Base-by-base conservation (phyloP, 1,140 invertebrate genomes). In the Drosophila baimaii region DNA sequence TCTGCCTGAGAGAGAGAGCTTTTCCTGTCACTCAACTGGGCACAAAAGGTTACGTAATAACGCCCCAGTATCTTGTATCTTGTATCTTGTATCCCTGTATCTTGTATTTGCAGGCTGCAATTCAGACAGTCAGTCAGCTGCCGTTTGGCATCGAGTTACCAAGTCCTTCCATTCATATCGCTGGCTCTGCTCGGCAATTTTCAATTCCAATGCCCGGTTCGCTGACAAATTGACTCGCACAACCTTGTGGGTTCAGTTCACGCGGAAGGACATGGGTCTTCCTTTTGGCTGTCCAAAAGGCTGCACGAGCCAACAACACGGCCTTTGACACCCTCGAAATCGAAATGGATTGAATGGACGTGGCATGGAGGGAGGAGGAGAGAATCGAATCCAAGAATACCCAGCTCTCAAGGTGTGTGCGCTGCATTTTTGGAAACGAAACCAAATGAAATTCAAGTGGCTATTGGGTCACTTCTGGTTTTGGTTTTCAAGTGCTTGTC, bases 361-460 rank as follows among this genome's bases (percentile, higher is more conserved):
- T 10, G 21, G 31, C 21, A 51, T 31, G 29, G 25, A 13, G 13
- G 37, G 52, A 37, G 65, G 35, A 41, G 57, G 54, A 56, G 35
- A 66, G n/a, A n/a, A n/a, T n/a, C n/a, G n/a, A n/a, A 49, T 54
- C 58, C 27, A 51, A 5, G 59, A 75, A 51, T 54, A n/a, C 41
- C 41, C 19, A 10, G 25, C 9, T 37, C 10, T 10, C 73, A 79
- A 79, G 79, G 64, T 80, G 72, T 80, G 72, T 54, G 56, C 33
- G 64, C 52, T 73, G 41, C 57, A 81, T 81, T 81, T 81, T 86
- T 57, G 70, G 71, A 72, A 70, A 70, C 66, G 70, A 74, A 37
- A 62, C 59, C 21, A 66, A 72, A 75, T 86, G 84, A 80, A 88
- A 88, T 84, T 89, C 80, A 88, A 88, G 83, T 88, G 85, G 80